Percentiles rank a stretch among this genome's conserved stretches.
Conservation (phyloP, 2,797 vertebrate genomes). For the Anabas testudineus region DNA sequence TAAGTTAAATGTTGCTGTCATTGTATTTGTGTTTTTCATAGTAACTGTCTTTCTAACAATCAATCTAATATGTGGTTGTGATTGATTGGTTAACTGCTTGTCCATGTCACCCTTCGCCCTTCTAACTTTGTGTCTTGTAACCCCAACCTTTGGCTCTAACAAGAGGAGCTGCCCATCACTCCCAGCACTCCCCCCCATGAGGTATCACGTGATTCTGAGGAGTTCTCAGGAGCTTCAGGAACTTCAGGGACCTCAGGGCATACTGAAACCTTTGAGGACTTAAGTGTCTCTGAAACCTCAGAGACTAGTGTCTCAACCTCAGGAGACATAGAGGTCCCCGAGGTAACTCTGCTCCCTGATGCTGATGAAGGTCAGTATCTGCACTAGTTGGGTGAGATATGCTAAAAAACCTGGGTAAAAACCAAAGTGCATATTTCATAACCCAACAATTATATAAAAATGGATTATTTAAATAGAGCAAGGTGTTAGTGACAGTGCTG, state of each 20-base stretch:
- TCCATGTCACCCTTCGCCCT: constrained; percentile 56
- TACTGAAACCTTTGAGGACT: constrained; percentile 55
- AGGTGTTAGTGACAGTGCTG: not conserved
- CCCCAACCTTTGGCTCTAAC: constrained; percentile 80
- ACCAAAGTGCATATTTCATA: constrained; percentile 2
- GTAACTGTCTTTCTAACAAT: constrained; percentile 50
- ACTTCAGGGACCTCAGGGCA: constrained; percentile 71
- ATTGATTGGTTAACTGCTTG: constrained; percentile 55
- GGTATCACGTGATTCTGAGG: constrained; percentile 75
- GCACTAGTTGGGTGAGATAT: constrained; percentile 21
- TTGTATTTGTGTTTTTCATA: constrained; percentile 47
- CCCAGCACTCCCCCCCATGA: constrained; percentile 70
- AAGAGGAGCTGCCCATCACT: constrained; percentile 80
- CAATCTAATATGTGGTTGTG: constrained; percentile 49
- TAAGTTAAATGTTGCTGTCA: constrained; percentile 71
- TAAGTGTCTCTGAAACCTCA: constrained; percentile 61
- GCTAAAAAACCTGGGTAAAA: constrained; percentile 17
- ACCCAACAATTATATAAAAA: not conserved
- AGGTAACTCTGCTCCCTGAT: constrained; percentile 68
- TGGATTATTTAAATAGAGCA: not conserved
- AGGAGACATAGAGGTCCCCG: constrained; percentile 64
- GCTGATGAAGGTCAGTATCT: constrained; percentile 83
- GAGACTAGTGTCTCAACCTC: constrained; percentile 63
- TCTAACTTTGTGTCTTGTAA: constrained; percentile 76
- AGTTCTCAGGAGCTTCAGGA: constrained; percentile 74